Percentiles rank a stretch among this genome's conserved stretches.
Conservation (phyloP, 2,888 invertebrate species). For the Eledona agricola region DNA sequence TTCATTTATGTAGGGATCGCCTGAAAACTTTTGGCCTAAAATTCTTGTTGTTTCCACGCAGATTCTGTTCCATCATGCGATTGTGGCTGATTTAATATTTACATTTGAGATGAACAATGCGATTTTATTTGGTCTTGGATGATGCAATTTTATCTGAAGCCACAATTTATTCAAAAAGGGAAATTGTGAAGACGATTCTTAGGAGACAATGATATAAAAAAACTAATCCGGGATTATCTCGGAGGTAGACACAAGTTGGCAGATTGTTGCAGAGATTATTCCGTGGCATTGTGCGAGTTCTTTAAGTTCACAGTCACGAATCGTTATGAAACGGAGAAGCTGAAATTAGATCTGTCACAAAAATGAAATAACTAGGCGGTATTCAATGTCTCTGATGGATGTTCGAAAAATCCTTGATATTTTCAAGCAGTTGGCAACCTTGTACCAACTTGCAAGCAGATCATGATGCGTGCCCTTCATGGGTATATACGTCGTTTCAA, state of each 20-base stretch:
- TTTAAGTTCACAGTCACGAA: too few species aligned
- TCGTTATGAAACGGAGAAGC: too few species aligned
- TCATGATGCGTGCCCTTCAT: constrained; percentile 26
- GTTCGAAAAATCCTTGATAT: constrained; percentile 16
- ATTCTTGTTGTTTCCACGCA: constrained; percentile 3
- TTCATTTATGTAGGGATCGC: too few species aligned
- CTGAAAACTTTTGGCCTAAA: too few species aligned
- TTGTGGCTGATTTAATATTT: constrained; percentile 16
- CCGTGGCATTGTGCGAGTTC: too few species aligned
- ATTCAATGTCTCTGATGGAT: constrained; percentile 5
- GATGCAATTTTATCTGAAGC: too few species aligned
- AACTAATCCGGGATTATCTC: too few species aligned
- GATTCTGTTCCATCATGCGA: neutral
- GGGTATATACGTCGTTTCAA: constrained; percentile 2
- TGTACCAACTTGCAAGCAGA: constrained; percentile 7
- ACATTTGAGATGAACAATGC: constrained; percentile 22
- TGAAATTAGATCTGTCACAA: neutral
- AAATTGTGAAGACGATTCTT: too few species aligned
- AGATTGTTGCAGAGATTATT: too few species aligned
- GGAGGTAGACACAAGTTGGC: too few species aligned
- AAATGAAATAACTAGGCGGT: constrained; percentile 2
- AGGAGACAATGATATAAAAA: too few species aligned
- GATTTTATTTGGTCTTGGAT: constrained; percentile 11
- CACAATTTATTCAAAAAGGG: too few species aligned
- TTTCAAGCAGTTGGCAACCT: constrained; percentile 14